Evolutionary conservation across 2,113 vertebrate genomes (phyloP).

Genomic region (Megaceryle maxima): DNA sequence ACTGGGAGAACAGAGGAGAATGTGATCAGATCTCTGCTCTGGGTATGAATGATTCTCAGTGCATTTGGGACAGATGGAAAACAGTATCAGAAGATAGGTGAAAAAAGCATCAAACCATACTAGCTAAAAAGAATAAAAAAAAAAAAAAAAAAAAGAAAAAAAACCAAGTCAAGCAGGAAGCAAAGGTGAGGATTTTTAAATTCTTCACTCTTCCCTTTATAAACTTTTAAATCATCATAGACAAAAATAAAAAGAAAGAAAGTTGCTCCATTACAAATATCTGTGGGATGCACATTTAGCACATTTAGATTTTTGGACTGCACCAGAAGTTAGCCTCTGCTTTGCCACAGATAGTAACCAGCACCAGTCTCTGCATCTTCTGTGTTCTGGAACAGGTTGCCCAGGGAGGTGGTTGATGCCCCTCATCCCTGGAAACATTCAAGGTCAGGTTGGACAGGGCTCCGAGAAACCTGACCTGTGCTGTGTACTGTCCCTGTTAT

Average conservation of each 20-base stretch:
- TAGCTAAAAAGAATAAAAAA: background rate
- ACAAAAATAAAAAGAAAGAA: background rate
- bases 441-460: no score
- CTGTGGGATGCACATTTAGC: background rate
- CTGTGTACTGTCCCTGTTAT: background rate
- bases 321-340: background rate
- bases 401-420: no score
- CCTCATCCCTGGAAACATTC: no score
- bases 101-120: background rate
- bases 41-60: background rate
- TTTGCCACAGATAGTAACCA: background rate
- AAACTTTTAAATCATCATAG: background rate
- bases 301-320: background rate
- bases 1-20: background rate
- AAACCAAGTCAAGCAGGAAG: background rate
- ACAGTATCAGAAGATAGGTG: background rate
- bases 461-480: background rate
- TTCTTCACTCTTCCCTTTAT: background rate
- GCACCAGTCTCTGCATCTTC: background rate
- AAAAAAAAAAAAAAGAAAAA: background rate
- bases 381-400: background rate
- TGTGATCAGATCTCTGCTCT: background rate
- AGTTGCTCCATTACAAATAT: background rate
- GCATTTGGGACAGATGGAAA: background rate
- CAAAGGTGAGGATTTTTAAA: background rate